A percentile compares a stretch with the other conserved stretches of the same genome.
phyloP scores from a whole-genome alignment of 2,113 vertebrate genomes.

The Malurus melanocephalus region DNA sequence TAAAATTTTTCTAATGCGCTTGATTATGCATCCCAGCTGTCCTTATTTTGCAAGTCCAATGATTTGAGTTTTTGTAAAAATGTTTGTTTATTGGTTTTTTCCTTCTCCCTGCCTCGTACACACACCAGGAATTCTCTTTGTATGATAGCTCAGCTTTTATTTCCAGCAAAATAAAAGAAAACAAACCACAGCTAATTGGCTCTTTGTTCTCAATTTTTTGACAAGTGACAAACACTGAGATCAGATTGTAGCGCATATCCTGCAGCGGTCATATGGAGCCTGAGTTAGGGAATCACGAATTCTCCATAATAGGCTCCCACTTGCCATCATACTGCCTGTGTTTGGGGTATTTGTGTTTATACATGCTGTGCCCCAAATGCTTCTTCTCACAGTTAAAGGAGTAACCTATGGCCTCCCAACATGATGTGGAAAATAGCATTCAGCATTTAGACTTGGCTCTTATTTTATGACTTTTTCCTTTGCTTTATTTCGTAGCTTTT shows the following conservation, averaged over 20 bases:
- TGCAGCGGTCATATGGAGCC: constrained; percentile 43
- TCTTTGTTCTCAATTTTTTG: constrained; percentile 61
- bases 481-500: neutral
- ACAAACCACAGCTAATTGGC: constrained; percentile 53
- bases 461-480: neutral
- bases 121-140: constrained; percentile 50
- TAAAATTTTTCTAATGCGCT: constrained; percentile 20
- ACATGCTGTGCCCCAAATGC: neutral
- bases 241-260: constrained; percentile 32
- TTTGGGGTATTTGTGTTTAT: neutral
- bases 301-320: neutral
- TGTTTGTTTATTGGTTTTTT: constrained; percentile 29
- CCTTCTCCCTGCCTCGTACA: neutral
- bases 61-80: constrained; percentile 38
- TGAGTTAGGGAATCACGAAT: neutral
- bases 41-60: constrained; percentile 54
- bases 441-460: neutral
- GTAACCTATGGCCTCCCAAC: neutral
- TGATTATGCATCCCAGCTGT: constrained; percentile 63
- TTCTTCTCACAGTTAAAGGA: neutral
- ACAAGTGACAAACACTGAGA: constrained; percentile 61
- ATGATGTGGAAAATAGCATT: neutral
- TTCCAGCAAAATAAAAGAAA: constrained; percentile 61
- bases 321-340: neutral
- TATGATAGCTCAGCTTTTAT: constrained; percentile 56